Percentiles rank a stretch among this genome's conserved stretches.
Conservation (phyloP, 1,140 invertebrate genomes). For the Bombus turneri region DNA sequence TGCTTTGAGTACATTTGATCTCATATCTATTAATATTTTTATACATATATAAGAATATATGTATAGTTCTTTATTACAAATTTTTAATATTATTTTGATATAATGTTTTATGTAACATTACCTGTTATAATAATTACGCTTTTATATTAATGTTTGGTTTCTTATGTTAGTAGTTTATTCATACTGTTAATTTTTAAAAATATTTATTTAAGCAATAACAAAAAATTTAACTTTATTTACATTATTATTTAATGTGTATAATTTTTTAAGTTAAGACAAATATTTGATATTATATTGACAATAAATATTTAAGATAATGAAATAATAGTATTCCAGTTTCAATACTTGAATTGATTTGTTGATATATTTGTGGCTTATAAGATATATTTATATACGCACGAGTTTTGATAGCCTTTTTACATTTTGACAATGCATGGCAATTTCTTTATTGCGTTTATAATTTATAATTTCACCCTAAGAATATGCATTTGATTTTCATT, state of each 20-base stretch:
- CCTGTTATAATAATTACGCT: neutral
- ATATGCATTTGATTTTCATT: constrained; percentile 21
- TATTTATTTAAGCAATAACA: neutral
- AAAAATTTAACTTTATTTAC: neutral
- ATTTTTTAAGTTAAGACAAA: neutral
- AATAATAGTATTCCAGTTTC: neutral
- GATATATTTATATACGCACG: neutral
- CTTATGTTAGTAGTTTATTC: neutral
- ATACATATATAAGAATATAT: constrained; percentile 3
- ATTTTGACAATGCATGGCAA: constrained; percentile 39
- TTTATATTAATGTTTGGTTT: neutral
- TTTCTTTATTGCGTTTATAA: constrained; percentile 36
- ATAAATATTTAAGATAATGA: constrained; percentile 15
- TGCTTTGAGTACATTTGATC: neutral
- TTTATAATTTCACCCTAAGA: constrained; percentile 34
- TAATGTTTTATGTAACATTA: neutral
- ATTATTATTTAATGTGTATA: neutral
- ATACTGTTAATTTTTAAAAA: neutral
- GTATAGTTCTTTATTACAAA: neutral
- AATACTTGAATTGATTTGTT: neutral
- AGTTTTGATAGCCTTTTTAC: constrained; percentile 8
- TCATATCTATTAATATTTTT: neutral
- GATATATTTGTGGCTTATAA: neutral
- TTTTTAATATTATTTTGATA: neutral
- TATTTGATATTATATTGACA: neutral